Percentiles rank a stretch among this genome's conserved stretches.
These are phyloP conservation scores for Tiliqua scincoides DNA, from an alignment of 2,113 vertebrate species.

Conservation along the genomic window DNA sequence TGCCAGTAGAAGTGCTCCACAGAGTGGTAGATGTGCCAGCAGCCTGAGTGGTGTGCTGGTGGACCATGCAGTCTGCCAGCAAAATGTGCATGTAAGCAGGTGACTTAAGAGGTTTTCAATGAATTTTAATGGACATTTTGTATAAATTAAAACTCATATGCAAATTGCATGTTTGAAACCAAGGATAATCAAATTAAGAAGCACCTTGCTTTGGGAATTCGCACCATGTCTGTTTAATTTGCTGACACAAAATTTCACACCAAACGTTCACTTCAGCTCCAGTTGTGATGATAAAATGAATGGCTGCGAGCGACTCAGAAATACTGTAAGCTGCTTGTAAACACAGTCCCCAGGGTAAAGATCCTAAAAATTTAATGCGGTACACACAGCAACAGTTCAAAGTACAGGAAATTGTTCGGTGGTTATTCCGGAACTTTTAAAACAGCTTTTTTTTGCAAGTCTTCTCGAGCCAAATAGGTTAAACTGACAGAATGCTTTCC, in stretches of 20 bases:
- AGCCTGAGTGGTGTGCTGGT: no score
- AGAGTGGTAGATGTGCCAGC: no score
- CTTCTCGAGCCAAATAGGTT: background rate
- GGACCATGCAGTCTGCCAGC: no score
- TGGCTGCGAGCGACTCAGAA: background rate
- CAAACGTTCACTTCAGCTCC: background rate
- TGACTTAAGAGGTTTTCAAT: background rate
- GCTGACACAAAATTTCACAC: background rate
- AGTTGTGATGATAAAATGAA: slow-evolving; percentile 1
- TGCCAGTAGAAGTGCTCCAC: no score
- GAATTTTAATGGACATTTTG: background rate
- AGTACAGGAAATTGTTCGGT: slow-evolving; percentile 10
- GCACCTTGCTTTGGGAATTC: background rate
- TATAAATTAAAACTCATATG: background rate
- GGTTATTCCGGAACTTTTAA: slow-evolving; percentile 10
- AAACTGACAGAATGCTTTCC: background rate
- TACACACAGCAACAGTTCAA: slow-evolving; percentile 1
- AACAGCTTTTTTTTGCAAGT: slow-evolving; percentile 6
- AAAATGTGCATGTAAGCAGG: background rate
- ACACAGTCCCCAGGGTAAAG: background rate
- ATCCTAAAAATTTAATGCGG: slow-evolving; percentile 2
- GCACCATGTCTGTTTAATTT: background rate
- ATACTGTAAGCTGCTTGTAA: background rate
- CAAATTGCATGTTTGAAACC: background rate
- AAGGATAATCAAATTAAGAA: slow-evolving; percentile 1